A percentile compares a stretch with the other conserved stretches of the same genome.
Conservation (phyloP, 2,888 invertebrate genomes). For the Miltochrista miniata region DNA sequence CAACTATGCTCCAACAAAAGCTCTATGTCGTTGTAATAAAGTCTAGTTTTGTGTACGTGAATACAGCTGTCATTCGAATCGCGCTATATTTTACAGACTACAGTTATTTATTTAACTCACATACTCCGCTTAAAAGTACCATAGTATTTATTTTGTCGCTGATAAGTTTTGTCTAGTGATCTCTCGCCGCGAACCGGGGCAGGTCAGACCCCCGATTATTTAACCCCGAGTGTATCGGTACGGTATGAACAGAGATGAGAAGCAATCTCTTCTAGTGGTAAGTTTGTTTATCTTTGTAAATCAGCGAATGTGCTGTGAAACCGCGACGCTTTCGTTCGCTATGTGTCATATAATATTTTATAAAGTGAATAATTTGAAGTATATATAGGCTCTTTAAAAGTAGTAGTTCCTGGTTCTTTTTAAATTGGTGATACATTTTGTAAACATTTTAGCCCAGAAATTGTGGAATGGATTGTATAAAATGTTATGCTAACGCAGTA, state of each 20-base stretch:
- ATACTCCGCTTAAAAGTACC: constrained; percentile 73
- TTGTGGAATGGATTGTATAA: constrained; percentile 17
- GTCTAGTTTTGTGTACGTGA: too few species aligned
- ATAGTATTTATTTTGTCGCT: constrained; percentile 74
- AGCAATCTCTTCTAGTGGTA: constrained; percentile 37
- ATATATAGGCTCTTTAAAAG: constrained; percentile 28
- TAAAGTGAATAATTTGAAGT: constrained; percentile 31
- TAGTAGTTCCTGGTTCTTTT: constrained; percentile 36
- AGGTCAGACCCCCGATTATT: constrained; percentile 33
- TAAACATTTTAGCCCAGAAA: constrained; percentile 19
- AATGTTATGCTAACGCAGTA: constrained; percentile 21
- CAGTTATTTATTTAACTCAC: constrained; percentile 62
- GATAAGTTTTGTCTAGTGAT: constrained; percentile 60
- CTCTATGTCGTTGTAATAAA: too few species aligned
- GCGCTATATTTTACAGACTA: too few species aligned
- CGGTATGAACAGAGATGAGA: constrained; percentile 21
- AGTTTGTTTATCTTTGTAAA: constrained; percentile 33
- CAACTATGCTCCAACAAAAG: too few species aligned
- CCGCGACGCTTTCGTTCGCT: constrained; percentile 12
- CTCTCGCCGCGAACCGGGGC: constrained; percentile 15
- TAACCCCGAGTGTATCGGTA: constrained; percentile 23
- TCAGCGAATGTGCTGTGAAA: constrained; percentile 18
- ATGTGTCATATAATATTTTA: constrained; percentile 19
- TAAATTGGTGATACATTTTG: constrained; percentile 32
- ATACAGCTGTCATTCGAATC: too few species aligned